These are phyloP conservation scores for Neodon shergylaensis DNA, from an alignment of 2,113 vertebrate species.

Conservation along the genomic window DNA sequence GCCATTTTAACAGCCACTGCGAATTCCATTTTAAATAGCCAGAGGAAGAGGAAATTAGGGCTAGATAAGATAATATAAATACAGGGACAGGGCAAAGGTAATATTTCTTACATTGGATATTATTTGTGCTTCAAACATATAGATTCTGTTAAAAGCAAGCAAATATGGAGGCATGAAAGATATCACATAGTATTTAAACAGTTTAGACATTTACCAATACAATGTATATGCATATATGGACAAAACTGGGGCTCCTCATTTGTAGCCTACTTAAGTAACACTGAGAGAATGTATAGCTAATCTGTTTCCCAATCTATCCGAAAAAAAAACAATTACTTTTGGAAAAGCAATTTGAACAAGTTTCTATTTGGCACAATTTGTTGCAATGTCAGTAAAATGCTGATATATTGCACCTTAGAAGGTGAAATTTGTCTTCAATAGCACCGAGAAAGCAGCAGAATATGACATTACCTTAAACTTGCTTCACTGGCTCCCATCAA, in stretches of 20 bases:
- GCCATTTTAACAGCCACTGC: constrained; percentile 55
- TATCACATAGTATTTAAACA: constrained; percentile 29
- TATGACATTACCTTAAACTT: constrained; percentile 75
- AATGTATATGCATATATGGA: not conserved
- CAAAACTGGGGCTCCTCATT: not conserved
- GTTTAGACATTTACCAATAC: not conserved
- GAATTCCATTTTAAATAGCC: not conserved
- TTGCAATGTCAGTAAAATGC: constrained; percentile 55
- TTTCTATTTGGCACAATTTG: constrained; percentile 32
- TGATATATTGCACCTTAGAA: constrained; percentile 56
- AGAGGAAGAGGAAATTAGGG: constrained; percentile 36
- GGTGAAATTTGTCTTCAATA: constrained; percentile 71
- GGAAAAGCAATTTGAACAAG: constrained; percentile 46
- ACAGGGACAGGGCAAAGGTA: not conserved
- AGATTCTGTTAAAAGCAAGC: constrained; percentile 44
- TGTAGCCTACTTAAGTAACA: not conserved
- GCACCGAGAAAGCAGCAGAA: constrained; percentile 69
- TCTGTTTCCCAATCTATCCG: not conserved
- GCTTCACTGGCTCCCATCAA: constrained; percentile 73
- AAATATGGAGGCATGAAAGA: constrained; percentile 34
- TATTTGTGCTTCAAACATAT: constrained; percentile 16
- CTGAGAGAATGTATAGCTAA: not conserved
- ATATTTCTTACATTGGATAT: not conserved
- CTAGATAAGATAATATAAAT: constrained; percentile 23
- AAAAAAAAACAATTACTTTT: constrained; percentile 57